Conservation (phyloP, 2,113 vertebrate species). For the Copsychus sechellarum region DNA sequence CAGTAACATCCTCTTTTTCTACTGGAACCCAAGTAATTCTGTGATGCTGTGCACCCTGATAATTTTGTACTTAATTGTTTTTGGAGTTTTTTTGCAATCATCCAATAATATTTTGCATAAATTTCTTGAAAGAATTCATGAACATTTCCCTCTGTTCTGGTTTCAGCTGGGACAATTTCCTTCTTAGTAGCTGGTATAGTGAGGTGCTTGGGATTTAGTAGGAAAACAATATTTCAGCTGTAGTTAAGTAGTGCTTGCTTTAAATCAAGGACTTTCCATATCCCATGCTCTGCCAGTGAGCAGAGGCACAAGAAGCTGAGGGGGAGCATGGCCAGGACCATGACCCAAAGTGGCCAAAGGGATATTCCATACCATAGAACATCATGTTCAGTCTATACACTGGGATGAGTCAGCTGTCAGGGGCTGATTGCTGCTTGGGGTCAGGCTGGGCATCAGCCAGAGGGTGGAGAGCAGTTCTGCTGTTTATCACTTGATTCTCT, state of each 20-base stretch:
- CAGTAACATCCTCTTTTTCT: background rate
- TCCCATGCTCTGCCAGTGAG: background rate
- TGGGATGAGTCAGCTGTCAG: background rate
- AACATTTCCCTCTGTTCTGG: background rate
- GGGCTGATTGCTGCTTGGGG: background rate
- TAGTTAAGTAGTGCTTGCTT: background rate
- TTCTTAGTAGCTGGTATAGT: background rate
- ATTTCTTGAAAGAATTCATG: background rate
- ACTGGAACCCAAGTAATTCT: background rate
- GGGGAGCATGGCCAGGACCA: background rate
- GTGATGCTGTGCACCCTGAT: accelerated
- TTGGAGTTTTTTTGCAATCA: background rate
- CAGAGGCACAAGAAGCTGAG: background rate
- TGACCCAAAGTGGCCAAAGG: background rate
- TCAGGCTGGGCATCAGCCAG: background rate
- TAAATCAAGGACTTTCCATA: background rate
- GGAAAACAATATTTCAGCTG: background rate
- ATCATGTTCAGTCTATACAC: accelerated
- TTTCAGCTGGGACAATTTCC: background rate
- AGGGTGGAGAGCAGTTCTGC: background rate
- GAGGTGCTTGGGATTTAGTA: background rate
- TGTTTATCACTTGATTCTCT: background rate
- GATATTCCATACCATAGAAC: background rate
- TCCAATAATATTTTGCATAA: background rate
- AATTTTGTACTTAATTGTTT: background rate